Percentiles rank a stretch among this genome's conserved stretches.
Conservation (phyloP, 2,888 invertebrate species). For the Melieria omissa region DNA sequence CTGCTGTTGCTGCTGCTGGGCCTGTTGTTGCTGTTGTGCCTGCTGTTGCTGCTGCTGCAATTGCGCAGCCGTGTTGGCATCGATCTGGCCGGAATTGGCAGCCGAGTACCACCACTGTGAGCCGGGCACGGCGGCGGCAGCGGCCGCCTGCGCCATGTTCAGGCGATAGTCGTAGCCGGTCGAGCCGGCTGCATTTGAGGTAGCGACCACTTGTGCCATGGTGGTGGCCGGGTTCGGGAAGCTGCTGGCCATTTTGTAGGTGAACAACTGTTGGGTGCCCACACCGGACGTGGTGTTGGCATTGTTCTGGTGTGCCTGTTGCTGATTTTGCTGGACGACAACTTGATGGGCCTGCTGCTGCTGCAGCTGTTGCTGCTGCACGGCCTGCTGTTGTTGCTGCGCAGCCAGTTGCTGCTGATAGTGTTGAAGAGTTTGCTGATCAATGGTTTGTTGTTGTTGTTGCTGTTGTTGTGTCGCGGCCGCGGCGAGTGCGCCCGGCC, state of each 20-base stretch:
- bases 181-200: constrained; percentile 70
- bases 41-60: constrained; percentile 68
- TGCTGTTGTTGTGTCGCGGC: constrained; percentile 69
- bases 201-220: constrained; percentile 74
- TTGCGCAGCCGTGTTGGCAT: constrained; percentile 73
- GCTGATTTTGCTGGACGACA: constrained; percentile 68
- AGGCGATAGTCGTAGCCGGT: constrained; percentile 81
- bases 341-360: constrained; percentile 67
- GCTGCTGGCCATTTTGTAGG: constrained; percentile 87
- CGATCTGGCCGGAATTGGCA: constrained; percentile 69
- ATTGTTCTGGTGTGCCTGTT: constrained; percentile 70
- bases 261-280: constrained; percentile 80
- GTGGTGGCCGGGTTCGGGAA: constrained; percentile 79
- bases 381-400: constrained; percentile 67
- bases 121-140: constrained; percentile 69
- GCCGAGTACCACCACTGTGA: constrained; percentile 84
- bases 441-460: constrained; percentile 68
- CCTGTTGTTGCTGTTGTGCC: constrained; percentile 68
- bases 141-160: constrained; percentile 70
- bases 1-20: constrained; percentile 63
- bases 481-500: constrained; percentile 69
- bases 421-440: constrained; percentile 69
- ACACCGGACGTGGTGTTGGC: constrained; percentile 71
- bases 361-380: constrained; percentile 67
- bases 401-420: constrained; percentile 69